These are phyloP conservation scores for Ceratosolen fusciceps DNA, from an alignment of 1,140 invertebrate species.

Conservation along the genomic window DNA sequence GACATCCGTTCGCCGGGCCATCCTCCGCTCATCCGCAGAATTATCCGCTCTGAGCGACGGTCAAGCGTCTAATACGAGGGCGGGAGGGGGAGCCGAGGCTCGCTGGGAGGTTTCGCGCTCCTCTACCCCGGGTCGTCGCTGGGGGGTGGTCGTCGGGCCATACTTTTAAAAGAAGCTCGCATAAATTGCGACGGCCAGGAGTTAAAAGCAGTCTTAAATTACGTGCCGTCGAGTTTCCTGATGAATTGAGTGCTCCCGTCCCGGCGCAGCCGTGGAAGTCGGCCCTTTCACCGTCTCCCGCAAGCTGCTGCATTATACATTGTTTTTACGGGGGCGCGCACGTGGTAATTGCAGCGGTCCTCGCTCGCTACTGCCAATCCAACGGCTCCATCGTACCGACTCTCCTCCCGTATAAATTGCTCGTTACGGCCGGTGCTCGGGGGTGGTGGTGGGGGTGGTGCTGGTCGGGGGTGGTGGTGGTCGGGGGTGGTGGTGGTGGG, in stretches of 20 bases:
- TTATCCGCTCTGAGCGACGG: neutral
- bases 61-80: neutral
- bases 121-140: slow-evolving; percentile 11
- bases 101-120: slow-evolving; percentile 45
- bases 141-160: slow-evolving; percentile 61
- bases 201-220: slow-evolving; percentile 74
- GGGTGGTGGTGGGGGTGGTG: neutral
- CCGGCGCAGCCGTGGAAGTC: slow-evolving; percentile 11
- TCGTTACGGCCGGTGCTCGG: neutral
- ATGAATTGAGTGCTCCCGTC: slow-evolving; percentile 71
- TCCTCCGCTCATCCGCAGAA: neutral
- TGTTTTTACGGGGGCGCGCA: slow-evolving; percentile 62
- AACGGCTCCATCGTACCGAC: neutral
- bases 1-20: neutral
- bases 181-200: slow-evolving; percentile 73
- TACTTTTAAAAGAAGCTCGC: slow-evolving; percentile 72
- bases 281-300: slow-evolving; percentile 24
- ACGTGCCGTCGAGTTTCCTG: slow-evolving; percentile 71
- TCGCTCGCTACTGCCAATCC: slow-evolving; percentile 48
- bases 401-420: slow-evolving; percentile 54
- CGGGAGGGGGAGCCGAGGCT: neutral
- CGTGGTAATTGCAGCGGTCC: neutral
- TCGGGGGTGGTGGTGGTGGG: neutral
- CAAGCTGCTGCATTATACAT: slow-evolving; percentile 57
- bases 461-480: slow-evolving; percentile 1